Evolutionary conservation across 1,140 invertebrate species (phyloP).

Genomic region (Macrotrachela quadricornifera): DNA sequence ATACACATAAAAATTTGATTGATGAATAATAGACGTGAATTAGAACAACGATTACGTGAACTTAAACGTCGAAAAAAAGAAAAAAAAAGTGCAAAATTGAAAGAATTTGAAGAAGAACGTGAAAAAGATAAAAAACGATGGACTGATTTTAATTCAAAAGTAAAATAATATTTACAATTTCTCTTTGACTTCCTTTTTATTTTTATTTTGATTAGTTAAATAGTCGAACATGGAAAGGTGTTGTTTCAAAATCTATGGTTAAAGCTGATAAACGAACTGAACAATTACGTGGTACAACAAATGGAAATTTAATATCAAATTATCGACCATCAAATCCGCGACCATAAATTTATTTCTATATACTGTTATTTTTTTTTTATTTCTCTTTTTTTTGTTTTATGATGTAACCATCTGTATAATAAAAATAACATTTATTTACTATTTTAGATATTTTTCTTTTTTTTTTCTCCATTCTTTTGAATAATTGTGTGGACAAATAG

Average conservation of each 20-base stretch:
- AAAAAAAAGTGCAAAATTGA: conserved; percentile 70
- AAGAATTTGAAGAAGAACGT: conserved; percentile 75
- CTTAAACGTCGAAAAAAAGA: conserved; percentile 69
- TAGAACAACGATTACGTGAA: conserved; percentile 3
- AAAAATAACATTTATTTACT: no score
- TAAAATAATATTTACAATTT: conserved; percentile 21
- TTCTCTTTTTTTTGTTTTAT: no score
- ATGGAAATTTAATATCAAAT: no score
- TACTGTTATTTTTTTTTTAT: no score
- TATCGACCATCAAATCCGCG: no score
- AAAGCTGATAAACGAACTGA: background rate
- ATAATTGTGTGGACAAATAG: no score
- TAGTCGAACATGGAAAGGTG: conserved; percentile 8
- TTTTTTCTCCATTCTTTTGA: no score
- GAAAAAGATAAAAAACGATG: conserved; percentile 89
- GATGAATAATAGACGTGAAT: background rate
- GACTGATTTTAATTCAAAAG: conserved; percentile 70
- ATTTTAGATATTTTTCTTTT: no score
- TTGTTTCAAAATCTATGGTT: conserved; percentile 5
- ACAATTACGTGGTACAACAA: no score
- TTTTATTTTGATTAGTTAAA: background rate
- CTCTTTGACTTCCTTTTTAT: background rate
- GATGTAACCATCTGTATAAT: no score
- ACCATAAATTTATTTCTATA: no score
- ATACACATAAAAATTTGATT: no score